Base-by-base conservation (phyloP, 92 coral and sea anemone species). In the Hydrozoanthus gracilis region DNA sequence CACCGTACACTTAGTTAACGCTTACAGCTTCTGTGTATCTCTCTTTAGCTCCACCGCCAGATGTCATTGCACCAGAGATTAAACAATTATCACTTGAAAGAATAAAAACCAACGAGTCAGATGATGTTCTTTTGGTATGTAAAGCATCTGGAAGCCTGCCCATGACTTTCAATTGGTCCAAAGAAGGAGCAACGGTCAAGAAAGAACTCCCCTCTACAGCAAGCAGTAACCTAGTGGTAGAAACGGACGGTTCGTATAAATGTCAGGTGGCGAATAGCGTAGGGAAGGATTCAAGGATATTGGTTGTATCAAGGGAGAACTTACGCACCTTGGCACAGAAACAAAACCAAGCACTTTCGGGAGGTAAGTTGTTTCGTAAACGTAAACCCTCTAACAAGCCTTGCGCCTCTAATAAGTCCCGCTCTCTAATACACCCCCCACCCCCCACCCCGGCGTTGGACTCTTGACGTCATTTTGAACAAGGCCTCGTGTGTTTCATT, bases 121-220 rank as follows among this genome's bases (percentile, higher is more conserved):
- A 78, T 70, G 47, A 78, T 60, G 60, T 78, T 55, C n/a, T 78
- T 8, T 60, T 78, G 39, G 44, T 78, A 35, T 78, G 83, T 55
- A 8, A 78, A 78, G 69, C 83, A n/a, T 56, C 83, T 4, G 83
- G 83, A 46, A 78, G 51, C 70, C 70, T 78, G 5, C 83, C 83
- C 2, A 3, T 78, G 83, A 78, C 44, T 8, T 78, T 58, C 45
- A 58, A 44, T 4, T 78, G 83, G 83, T 35, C 65, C 10, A 78
- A 60, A 78, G 83, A 58, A 58, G 83, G 54, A 1, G 39, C 52
- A 14, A 70, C 46, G 7, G 47, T 78, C 14, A 8, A 8, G 13
- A 60, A 16, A 17, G 13, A 56, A 44, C 58, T 70, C 35, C 2
- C 52, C 3, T 7, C 16, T 5, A 35, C 62, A 14, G 70, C 69